Base-by-base conservation (phyloP, 2,888 invertebrate species). In the Rhimphoctona megacephalus region DNA sequence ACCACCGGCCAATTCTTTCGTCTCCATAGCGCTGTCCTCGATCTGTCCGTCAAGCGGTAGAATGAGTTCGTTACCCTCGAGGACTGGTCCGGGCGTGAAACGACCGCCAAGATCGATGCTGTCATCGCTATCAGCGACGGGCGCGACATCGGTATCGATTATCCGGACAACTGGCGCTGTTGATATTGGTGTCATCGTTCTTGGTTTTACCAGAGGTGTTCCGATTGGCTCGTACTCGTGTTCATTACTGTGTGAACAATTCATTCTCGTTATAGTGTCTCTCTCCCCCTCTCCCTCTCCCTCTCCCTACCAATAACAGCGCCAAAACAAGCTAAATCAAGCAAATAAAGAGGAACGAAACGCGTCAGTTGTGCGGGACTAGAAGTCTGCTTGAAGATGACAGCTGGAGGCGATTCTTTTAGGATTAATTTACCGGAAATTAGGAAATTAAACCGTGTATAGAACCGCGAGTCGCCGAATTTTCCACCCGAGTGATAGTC, bases 181-280 rank as follows among this genome's bases (percentile, higher is more conserved):
- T 78, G 89, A 69, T 80, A 86, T 81, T 83, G 89, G 89, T 14
- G 76, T 84, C 87, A 85, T 85, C 77, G 86, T 88, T 69, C 88
- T 81, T 22, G 74, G 72, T 22, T 83, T 85, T 72, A 90, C 88
- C 81, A 95, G 95, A 88, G 97, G 97, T 91, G 97, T 96, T 93
- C 97, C 97, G 94, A 98, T 97, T 91, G 98, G 97, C 95, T 98
- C 98, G 95, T 98, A 98, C 95, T 98, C 98, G 96, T 98, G 98
- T 96, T 98, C 98, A 19, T 69, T 73, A 96, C 98, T 98, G 95
- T 91, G 96, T 96, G 90, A 90, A 93, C 89, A 91, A 90, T 90
- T 89, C 90, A 93, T 92, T 57, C 2, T 57, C 57, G 11, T 57
- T 22, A 22, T 5, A n/a, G 7, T 19, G 5, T 52, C 3, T 7